Evolutionary conservation across 2,113 vertebrate species (phyloP).

Genomic region (Morone saxatilis): DNA sequence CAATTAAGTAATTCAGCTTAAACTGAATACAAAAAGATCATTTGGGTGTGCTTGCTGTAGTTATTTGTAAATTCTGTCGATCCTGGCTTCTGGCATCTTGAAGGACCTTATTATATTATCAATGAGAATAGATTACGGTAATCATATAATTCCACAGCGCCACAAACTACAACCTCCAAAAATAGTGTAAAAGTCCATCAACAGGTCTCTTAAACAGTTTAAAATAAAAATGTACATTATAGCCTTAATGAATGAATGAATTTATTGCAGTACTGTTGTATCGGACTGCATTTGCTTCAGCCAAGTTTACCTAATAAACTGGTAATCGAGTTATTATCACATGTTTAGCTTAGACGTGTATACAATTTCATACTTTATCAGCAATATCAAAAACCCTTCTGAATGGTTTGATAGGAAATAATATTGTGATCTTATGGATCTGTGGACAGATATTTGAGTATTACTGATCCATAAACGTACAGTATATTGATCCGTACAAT

Average conservation of each 20-base stretch:
- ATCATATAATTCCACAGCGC: too few relatives aligned
- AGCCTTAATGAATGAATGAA: too few relatives aligned
- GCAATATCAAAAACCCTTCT: background rate
- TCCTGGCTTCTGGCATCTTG: background rate
- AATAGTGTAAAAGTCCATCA: background rate
- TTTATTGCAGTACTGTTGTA: background rate
- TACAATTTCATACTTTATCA: too few relatives aligned
- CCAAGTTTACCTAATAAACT: background rate
- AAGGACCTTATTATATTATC: background rate
- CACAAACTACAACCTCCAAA: background rate
- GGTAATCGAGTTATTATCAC: background rate
- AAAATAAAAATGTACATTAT: background rate
- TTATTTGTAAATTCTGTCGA: too few relatives aligned
- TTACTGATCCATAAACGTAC: background rate
- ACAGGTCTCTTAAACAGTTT: background rate
- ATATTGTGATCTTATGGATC: too few relatives aligned
- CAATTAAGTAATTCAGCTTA: too few relatives aligned
- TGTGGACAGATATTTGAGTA: background rate
- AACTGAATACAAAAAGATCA: too few relatives aligned
- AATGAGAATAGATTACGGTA: background rate
- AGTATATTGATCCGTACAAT: too few relatives aligned
- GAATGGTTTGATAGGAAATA: background rate
- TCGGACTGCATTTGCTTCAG: background rate
- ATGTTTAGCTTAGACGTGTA: too few relatives aligned
- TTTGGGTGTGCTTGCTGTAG: too few relatives aligned